These are phyloP conservation scores for Cyrtodaria siliqua DNA, from an alignment of 2,888 invertebrate genomes.

Conservation along the genomic window DNA sequence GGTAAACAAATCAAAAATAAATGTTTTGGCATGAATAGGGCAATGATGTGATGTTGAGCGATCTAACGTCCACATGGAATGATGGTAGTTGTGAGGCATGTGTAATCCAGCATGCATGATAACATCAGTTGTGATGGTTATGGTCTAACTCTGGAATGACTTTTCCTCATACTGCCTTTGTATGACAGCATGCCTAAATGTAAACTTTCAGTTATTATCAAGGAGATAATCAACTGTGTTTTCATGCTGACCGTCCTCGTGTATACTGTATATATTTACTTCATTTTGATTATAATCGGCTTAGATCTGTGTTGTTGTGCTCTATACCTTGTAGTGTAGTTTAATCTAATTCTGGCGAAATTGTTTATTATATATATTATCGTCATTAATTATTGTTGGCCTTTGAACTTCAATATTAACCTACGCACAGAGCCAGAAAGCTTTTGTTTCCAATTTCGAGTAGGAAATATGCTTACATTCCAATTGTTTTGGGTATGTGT, in stretches of 20 bases:
- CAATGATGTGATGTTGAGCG: no score
- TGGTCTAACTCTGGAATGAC: no score
- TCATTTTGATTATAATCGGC: conserved; percentile 43
- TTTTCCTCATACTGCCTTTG: no score
- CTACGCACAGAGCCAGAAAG: background rate
- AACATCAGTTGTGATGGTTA: no score
- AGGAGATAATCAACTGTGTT: conserved; percentile 3
- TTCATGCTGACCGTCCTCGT: conserved; percentile 2
- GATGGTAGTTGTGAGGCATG: no score
- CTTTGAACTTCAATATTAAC: background rate
- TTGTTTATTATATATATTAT: background rate
- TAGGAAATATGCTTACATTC: no score
- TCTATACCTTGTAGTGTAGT: conserved; percentile 54
- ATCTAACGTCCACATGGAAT: no score
- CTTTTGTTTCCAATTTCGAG: no score
- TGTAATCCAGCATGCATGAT: no score
- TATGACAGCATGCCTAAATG: no score
- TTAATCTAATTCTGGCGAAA: background rate
- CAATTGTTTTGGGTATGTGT: background rate
- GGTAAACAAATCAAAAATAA: background rate
- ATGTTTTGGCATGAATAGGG: no score
- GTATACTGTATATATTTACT: conserved; percentile 44
- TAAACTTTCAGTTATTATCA: no score
- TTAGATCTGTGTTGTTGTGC: conserved; percentile 51
- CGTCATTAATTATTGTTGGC: background rate